Conservation (phyloP, 2,797 vertebrate species). For the Sebastes taczanowskii region DNA sequence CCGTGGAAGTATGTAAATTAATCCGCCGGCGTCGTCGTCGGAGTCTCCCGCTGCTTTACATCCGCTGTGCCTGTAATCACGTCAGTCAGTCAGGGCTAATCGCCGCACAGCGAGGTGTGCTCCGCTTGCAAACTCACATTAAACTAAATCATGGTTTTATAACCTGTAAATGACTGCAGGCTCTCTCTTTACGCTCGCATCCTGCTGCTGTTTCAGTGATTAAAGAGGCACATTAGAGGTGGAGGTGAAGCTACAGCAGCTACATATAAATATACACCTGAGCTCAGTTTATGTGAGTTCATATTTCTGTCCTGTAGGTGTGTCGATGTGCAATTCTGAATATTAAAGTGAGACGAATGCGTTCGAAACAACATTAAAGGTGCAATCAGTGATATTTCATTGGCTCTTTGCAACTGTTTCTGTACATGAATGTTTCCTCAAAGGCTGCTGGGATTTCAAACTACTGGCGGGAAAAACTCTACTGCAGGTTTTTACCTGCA, state of each 20-base stretch:
- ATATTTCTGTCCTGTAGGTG: not conserved
- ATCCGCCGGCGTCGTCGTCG: not conserved
- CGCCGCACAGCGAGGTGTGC: not conserved
- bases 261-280: not conserved
- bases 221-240: conserved; percentile 2
- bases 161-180: not conserved
- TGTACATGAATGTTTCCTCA: too few species aligned
- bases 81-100: conserved; percentile 15
- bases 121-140: not conserved
- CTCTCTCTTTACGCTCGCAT: not conserved
- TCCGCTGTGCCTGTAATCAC: conserved; percentile 21
- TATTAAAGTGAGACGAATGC: not conserved
- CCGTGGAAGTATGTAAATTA: not conserved
- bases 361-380: not conserved
- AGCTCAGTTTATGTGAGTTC: not conserved
- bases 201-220: conserved; percentile 7
- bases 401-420: not conserved
- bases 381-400: not conserved
- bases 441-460: too few species aligned
- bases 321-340: not conserved
- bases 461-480: too few species aligned
- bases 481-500: too few species aligned
- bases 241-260: conserved; percentile 9
- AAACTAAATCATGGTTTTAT: not conserved
- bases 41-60: conserved; percentile 1